These are phyloP conservation scores for Morinoia aosen DNA, from an alignment of 2,888 invertebrate species.

Conservation along the genomic window DNA sequence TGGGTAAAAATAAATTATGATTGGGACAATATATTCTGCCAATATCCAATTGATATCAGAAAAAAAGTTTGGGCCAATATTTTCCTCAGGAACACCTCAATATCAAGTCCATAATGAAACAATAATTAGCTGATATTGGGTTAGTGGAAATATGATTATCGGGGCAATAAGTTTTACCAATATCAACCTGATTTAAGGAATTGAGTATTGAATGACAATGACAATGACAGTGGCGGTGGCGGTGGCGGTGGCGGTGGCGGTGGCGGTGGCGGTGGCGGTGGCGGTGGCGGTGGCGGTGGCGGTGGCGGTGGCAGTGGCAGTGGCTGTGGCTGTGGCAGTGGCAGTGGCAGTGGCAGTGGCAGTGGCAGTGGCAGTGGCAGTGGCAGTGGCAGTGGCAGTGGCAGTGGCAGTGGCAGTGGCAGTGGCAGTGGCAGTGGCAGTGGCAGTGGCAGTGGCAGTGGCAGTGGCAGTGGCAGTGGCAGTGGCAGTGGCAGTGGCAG, in stretches of 20 bases:
- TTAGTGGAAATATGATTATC: too few species aligned
- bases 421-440: constrained; percentile 46
- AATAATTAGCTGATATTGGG: too few species aligned
- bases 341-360: constrained; percentile 49
- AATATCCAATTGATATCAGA: too few species aligned
- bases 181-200: too few species aligned
- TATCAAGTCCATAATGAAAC: too few species aligned
- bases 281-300: constrained; percentile 36
- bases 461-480: constrained; percentile 49
- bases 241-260: constrained; percentile 50
- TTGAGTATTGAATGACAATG: too few species aligned
- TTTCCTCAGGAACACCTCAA: too few species aligned
- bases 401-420: constrained; percentile 49
- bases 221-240: constrained; percentile 27
- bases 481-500: constrained; percentile 46
- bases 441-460: constrained; percentile 49
- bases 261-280: constrained; percentile 46
- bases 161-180: too few species aligned
- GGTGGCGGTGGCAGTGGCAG: constrained; percentile 48
- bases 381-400: constrained; percentile 49
- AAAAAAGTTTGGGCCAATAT: too few species aligned
- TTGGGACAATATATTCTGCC: too few species aligned
- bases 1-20: too few species aligned
- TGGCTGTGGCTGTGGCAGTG: constrained; percentile 49
- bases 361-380: constrained; percentile 46